phyloP scores from a whole-genome alignment of 2,113 vertebrate species.

The Chionomys nivalis region DNA sequence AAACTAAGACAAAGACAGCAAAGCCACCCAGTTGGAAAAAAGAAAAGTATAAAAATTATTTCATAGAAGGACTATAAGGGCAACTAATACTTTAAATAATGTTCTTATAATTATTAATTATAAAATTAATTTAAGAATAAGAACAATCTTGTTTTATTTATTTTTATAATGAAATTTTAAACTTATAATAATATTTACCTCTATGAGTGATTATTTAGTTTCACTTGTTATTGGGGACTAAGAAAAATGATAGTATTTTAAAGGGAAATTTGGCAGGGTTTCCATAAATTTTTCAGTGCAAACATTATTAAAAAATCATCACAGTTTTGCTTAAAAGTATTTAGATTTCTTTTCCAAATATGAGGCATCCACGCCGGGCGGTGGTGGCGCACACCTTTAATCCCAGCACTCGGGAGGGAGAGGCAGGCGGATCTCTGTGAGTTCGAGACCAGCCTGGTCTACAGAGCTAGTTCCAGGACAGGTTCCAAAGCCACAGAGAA shows the following conservation, averaged over 20 bases:
- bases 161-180: background rate
- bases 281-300: background rate
- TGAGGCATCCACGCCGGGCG: background rate
- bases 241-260: background rate
- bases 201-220: background rate
- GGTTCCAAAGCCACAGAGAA: no score
- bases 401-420: no score
- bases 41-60: background rate
- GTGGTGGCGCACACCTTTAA: no score
- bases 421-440: no score
- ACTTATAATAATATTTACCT: background rate
- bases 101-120: background rate
- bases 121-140: conserved; percentile 27
- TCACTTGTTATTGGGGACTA: background rate
- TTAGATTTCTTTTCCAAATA: background rate
- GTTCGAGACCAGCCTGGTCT: no score
- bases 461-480: no score
- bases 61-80: background rate
- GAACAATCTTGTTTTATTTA: background rate
- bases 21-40: background rate
- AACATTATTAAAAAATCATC: background rate
- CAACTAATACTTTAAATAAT: background rate
- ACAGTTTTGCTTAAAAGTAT: background rate
- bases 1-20: background rate
- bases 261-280: background rate